A percentile compares a stretch with the other conserved stretches of the same genome.
Evolutionary conservation across 2,113 vertebrate species (phyloP).

Genomic region (Brachypodius melanocephalos): DNA sequence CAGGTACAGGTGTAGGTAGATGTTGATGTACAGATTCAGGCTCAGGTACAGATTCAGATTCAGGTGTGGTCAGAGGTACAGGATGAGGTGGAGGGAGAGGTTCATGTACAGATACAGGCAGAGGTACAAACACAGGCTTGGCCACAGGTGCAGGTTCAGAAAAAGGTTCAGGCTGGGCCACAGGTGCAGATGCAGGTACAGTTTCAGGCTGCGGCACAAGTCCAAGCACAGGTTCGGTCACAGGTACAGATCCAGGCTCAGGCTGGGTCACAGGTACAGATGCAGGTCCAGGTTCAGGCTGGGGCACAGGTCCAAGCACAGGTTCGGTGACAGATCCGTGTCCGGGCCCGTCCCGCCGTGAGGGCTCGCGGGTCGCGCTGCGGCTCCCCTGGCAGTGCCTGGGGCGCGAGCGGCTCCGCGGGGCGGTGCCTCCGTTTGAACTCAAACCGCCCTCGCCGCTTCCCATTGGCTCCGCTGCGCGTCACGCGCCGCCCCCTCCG

Average conservation of each 20-base stretch:
- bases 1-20: not conserved
- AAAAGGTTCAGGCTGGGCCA: rapidly evolving
- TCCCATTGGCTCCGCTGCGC: not conserved
- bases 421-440: not conserved
- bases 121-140: too few species aligned
- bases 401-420: not conserved
- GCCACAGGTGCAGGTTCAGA: too few species aligned
- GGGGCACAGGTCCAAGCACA: too few species aligned
- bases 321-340: rapidly evolving
- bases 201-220: too few species aligned
- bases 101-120: not conserved
- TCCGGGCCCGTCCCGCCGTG: not conserved
- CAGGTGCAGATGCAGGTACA: not conserved
- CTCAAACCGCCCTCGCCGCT: not conserved
- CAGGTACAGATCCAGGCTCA: too few species aligned
- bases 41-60: not conserved
- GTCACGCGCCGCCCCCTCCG: rapidly evolving
- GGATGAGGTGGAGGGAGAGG: too few species aligned
- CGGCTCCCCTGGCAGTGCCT: rapidly evolving
- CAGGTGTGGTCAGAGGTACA: too few species aligned
- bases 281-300: too few species aligned
- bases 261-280: too few species aligned
- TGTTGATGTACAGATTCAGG: not conserved
- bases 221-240: too few species aligned
- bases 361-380: rapidly evolving